Conservation (phyloP, 2,113 vertebrate genomes). For the Alaudala cheleensis region DNA sequence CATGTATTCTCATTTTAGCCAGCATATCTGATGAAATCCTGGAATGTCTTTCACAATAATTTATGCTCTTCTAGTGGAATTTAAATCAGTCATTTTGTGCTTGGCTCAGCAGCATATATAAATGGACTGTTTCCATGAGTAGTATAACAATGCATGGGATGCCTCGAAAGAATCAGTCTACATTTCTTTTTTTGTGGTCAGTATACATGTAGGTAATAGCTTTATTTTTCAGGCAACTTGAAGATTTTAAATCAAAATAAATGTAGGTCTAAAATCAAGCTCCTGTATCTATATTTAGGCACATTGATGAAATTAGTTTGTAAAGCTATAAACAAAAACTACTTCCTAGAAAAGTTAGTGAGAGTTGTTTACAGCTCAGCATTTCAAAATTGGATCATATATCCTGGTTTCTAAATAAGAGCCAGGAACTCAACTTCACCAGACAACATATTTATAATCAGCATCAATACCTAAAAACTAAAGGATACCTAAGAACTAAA, state of each 20-base stretch:
- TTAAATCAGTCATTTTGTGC: not conserved
- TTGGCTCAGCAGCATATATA: not conserved
- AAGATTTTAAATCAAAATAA: not conserved
- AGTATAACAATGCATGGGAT: not conserved
- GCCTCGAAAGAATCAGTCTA: not conserved
- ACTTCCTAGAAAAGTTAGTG: not conserved
- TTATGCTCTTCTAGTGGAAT: constrained; percentile 1
- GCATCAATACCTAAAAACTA: not conserved
- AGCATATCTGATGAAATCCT: not conserved
- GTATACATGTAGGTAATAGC: not conserved
- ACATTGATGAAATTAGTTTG: not conserved
- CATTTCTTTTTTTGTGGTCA: not conserved
- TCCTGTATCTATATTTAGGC: not conserved
- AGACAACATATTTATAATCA: not conserved
- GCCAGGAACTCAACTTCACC: not conserved
- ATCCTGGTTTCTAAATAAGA: not conserved
- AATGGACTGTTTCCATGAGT: not conserved
- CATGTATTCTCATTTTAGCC: not conserved
- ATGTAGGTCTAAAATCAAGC: not conserved
- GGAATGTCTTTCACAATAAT: not conserved
- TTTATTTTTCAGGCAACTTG: not conserved
- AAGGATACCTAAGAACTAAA: not conserved
- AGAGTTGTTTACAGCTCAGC: not conserved
- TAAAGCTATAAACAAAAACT: not conserved
- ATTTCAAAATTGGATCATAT: not conserved